Percentiles rank a stretch among this genome's conserved stretches.
These are phyloP conservation scores for Dendrocincla tyrannina DNA, from an alignment of 2,797 vertebrate species.

Conservation along the genomic window DNA sequence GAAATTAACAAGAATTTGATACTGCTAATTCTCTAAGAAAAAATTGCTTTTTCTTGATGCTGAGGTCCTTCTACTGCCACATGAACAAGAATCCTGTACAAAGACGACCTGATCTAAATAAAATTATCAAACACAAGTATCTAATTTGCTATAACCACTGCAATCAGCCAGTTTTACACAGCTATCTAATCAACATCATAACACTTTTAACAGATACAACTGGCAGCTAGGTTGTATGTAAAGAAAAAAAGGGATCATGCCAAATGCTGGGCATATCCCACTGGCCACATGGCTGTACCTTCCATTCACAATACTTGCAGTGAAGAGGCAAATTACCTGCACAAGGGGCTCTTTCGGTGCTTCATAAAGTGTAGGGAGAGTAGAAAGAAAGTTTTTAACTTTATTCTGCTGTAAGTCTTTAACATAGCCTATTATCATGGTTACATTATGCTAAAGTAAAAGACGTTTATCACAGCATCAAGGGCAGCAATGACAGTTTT, in stretches of 20 bases:
- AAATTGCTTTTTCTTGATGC: background rate
- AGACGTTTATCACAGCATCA: background rate
- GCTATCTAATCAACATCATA: background rate
- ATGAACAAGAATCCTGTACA: background rate
- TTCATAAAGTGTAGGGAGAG: background rate
- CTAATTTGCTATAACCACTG: background rate
- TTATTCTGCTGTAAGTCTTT: background rate
- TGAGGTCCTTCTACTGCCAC: background rate
- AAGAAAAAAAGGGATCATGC: background rate
- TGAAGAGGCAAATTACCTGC: background rate
- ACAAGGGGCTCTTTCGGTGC: background rate
- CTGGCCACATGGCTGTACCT: background rate
- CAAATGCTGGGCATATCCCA: background rate
- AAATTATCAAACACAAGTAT: background rate
- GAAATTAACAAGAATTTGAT: background rate
- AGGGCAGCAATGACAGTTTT: background rate
- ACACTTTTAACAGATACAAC: background rate
- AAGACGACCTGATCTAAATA: background rate
- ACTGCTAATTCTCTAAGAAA: background rate
- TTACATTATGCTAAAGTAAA: background rate
- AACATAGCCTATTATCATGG: background rate
- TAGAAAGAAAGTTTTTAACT: background rate
- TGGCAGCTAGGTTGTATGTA: background rate
- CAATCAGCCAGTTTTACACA: background rate
- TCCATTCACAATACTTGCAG: background rate